A percentile compares a stretch with the other conserved stretches of the same genome.
These are phyloP conservation scores for Caenorhabditis sp. DNA, from an alignment of 2,888 invertebrate genomes.

Conservation along the genomic window DNA sequence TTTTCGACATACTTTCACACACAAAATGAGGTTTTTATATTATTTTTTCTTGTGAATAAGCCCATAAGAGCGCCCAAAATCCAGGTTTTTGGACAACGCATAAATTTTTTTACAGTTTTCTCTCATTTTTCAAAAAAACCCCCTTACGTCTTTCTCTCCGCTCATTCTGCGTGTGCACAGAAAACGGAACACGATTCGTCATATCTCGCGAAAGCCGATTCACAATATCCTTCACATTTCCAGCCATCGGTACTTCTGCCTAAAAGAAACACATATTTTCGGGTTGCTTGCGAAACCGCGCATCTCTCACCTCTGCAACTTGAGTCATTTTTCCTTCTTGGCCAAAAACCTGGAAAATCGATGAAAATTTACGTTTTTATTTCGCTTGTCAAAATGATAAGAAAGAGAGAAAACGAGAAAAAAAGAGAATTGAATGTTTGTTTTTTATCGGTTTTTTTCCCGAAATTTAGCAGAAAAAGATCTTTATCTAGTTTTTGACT, in stretches of 20 bases:
- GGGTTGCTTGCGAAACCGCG: not conserved
- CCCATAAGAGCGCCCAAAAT: too few species aligned
- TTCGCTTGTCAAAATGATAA: not conserved
- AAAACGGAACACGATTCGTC: conserved; percentile 24
- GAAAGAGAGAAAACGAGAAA: too few species aligned
- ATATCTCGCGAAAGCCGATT: conserved; percentile 48
- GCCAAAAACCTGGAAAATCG: not conserved
- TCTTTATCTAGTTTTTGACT: too few species aligned
- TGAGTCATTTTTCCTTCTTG: conserved; percentile 3
- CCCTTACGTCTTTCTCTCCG: conserved; percentile 9
- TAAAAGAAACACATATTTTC: conserved; percentile 11
- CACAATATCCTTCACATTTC: conserved; percentile 53
- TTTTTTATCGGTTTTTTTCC: too few species aligned
- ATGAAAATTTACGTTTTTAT: not conserved
- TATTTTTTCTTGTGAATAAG: too few species aligned
- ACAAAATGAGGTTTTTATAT: too few species aligned
- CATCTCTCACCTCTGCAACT: conserved; percentile 2
- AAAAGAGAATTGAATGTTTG: too few species aligned
- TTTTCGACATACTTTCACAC: too few species aligned
- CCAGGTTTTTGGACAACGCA: too few species aligned
- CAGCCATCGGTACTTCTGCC: conserved; percentile 45
- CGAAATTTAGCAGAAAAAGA: too few species aligned
- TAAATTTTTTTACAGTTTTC: too few species aligned
- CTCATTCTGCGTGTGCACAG: conserved; percentile 11
- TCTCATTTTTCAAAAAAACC: not conserved